phyloP scores from a whole-genome alignment of 2,113 vertebrate genomes.

The Cyanoderma ruficeps region DNA sequence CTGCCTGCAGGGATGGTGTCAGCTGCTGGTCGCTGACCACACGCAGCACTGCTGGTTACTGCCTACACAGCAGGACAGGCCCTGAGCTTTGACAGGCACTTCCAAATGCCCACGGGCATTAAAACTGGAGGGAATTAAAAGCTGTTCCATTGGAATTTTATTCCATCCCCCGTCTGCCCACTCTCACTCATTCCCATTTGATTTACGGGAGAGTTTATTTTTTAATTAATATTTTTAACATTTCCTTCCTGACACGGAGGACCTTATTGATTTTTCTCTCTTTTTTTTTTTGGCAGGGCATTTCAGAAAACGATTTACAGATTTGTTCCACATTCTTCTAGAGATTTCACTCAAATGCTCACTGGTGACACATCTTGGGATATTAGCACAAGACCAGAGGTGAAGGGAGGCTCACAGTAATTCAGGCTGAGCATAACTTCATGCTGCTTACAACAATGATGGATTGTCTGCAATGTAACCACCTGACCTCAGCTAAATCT shows the following conservation, averaged over 20 bases:
- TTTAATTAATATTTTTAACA: constrained; percentile 24
- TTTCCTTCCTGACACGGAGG: neutral
- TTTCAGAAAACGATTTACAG: constrained; percentile 29
- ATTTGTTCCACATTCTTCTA: constrained; percentile 47
- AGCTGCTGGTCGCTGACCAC: neutral
- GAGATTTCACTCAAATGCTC: constrained; percentile 25
- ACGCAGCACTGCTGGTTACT: rapidly evolving
- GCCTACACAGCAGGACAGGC: neutral
- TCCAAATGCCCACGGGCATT: neutral
- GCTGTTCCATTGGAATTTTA: neutral
- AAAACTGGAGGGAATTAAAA: neutral
- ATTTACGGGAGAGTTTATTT: constrained; percentile 7
- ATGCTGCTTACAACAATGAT: constrained; percentile 50
- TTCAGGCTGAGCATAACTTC: constrained; percentile 14
- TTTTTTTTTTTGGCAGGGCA: neutral
- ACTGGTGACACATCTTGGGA: neutral
- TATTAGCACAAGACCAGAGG: constrained; percentile 22
- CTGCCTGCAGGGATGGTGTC: neutral
- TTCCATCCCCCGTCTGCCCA: neutral
- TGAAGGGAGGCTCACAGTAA: neutral
- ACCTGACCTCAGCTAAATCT: constrained; percentile 57
- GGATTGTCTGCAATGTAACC: constrained; percentile 39
- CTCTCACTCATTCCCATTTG: neutral
- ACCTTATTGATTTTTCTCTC: neutral
- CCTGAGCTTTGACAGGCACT: neutral